phyloP scores from a whole-genome alignment of 2,797 vertebrate genomes.

The Acanthiza pusilla region DNA sequence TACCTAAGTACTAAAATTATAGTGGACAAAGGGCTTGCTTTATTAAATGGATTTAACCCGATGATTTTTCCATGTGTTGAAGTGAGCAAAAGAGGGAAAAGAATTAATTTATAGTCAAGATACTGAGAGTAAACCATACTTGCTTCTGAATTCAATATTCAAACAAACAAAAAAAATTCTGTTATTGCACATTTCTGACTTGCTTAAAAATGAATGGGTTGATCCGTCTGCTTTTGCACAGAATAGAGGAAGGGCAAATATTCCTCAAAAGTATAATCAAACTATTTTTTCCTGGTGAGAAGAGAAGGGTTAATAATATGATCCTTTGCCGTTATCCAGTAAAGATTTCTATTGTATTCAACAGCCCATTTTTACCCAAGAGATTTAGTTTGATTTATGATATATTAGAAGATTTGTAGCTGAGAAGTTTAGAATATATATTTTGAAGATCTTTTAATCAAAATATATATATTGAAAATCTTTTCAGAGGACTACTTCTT shows the following conservation, averaged over 20 bases:
- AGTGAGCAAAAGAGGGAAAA: background rate
- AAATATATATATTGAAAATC: background rate
- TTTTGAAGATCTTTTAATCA: background rate
- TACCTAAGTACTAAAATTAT: constrained; percentile 66
- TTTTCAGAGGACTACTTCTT: background rate
- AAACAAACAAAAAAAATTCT: background rate
- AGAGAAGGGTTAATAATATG: background rate
- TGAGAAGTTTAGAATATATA: background rate
- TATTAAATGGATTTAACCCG: constrained; percentile 49
- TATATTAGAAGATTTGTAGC: background rate
- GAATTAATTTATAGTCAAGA: background rate
- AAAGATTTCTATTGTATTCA: background rate
- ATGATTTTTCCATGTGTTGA: background rate
- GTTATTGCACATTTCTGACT: background rate
- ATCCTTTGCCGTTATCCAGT: background rate
- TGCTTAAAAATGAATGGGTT: background rate
- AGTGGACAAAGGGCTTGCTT: constrained; percentile 53
- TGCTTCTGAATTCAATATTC: background rate
- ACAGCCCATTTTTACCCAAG: background rate
- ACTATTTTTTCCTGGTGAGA: background rate
- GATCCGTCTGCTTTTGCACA: background rate
- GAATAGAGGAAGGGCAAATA: constrained; percentile 11
- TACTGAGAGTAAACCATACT: background rate
- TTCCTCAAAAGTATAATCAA: constrained; percentile 25
- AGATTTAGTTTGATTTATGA: background rate